phyloP scores from a whole-genome alignment of 1,140 invertebrate species.

The Charaxes varanes region DNA sequence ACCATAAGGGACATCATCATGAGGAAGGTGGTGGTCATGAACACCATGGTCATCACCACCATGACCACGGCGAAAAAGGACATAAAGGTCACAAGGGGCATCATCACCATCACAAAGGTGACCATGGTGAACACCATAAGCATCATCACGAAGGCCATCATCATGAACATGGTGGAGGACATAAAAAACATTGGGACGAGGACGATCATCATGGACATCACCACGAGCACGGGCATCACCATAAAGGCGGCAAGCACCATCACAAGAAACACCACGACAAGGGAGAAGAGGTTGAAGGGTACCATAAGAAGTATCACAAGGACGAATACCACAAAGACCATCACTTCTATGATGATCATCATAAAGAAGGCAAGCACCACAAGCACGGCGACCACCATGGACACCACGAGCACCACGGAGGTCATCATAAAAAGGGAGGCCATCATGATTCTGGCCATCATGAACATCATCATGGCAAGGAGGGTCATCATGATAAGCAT shows the following conservation, averaged over 20 bases:
- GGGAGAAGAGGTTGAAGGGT: constrained; percentile 78
- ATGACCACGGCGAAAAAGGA: constrained; percentile 74
- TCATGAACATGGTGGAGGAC: constrained; percentile 77
- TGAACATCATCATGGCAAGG: constrained; percentile 77
- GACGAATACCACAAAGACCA: constrained; percentile 84
- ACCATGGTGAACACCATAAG: constrained; percentile 81
- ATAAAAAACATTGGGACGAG: constrained; percentile 81
- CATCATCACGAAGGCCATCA: constrained; percentile 79
- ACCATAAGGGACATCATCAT: constrained; percentile 64
- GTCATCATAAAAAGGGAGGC: constrained; percentile 77
- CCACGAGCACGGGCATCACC: constrained; percentile 79
- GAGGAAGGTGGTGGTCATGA: constrained; percentile 74
- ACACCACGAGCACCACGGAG: constrained; percentile 75
- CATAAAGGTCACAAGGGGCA: constrained; percentile 76
- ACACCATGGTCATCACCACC: constrained; percentile 74
- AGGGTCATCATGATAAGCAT: constrained; percentile 77
- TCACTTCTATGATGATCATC: constrained; percentile 80
- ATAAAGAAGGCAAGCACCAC: constrained; percentile 77
- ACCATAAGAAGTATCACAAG: constrained; percentile 81
- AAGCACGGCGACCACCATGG: constrained; percentile 78
- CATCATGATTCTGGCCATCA: constrained; percentile 78
- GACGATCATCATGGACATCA: constrained; percentile 81
- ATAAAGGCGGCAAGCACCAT: constrained; percentile 78
- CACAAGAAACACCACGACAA: constrained; percentile 78
- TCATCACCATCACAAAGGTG: constrained; percentile 79